A percentile compares a stretch with the other conserved stretches of the same genome.
These are phyloP conservation scores for Phalangium opilio DNA, from an alignment of 2,888 invertebrate species.

Conservation along the genomic window DNA sequence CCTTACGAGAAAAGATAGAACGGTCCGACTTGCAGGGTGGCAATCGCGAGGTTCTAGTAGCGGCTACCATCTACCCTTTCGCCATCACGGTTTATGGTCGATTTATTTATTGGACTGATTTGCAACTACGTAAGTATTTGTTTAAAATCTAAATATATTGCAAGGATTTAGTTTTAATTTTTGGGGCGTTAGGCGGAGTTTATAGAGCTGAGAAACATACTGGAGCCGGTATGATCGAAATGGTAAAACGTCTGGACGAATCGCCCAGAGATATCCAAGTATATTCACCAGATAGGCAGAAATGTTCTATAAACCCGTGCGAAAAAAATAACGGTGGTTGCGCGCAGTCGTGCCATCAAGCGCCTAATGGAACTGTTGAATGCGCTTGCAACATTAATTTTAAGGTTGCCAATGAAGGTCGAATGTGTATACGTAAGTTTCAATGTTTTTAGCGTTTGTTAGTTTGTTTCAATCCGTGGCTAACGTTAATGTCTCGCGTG, in stretches of 20 bases:
- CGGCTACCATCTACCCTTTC: constrained; percentile 87
- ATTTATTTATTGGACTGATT: constrained; percentile 92
- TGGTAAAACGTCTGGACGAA: constrained; percentile 82
- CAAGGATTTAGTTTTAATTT: background rate
- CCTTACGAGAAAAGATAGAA: constrained; percentile 84
- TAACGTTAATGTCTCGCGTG: too few species aligned
- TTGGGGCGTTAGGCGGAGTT: constrained; percentile 45
- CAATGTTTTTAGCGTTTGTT: too few species aligned
- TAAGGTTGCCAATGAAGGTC: constrained; percentile 76
- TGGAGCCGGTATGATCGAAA: constrained; percentile 81
- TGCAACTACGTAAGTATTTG: constrained; percentile 49
- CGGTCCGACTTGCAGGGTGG: constrained; percentile 72
- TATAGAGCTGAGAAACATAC: constrained; percentile 95
- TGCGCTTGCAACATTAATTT: constrained; percentile 77
- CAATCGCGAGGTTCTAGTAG: constrained; percentile 59
- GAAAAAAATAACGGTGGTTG: constrained; percentile 79
- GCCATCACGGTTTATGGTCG: constrained; percentile 77
- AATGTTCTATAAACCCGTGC: constrained; percentile 58
- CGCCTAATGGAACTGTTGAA: constrained; percentile 59
- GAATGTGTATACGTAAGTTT: constrained; percentile 73
- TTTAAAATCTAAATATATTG: background rate
- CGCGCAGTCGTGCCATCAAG: constrained; percentile 83
- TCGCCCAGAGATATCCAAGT: constrained; percentile 85
- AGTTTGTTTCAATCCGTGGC: too few species aligned
- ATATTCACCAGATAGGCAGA: constrained; percentile 59